Conservation (phyloP, 1,140 invertebrate genomes). For the Tribolium madens region DNA sequence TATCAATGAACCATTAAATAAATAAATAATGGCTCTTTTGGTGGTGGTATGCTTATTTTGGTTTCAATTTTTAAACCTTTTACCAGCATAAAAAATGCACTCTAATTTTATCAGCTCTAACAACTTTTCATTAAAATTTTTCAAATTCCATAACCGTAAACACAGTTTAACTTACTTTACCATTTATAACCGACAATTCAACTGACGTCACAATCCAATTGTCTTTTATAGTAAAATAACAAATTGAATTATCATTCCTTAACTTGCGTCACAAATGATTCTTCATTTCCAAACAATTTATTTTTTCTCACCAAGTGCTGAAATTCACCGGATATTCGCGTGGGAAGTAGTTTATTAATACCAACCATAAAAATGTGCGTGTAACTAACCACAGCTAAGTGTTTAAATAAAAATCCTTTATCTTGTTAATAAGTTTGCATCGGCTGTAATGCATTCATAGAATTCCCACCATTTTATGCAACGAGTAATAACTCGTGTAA, state of each 20-base stretch:
- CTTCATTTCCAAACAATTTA: conserved; percentile 7
- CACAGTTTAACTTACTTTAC: too few relatives aligned
- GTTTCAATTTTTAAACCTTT: too few relatives aligned
- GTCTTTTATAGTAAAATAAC: background rate
- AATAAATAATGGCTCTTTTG: too few relatives aligned
- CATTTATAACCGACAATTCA: too few relatives aligned
- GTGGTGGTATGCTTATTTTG: too few relatives aligned
- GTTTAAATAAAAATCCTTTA: conserved; percentile 4
- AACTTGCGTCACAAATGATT: background rate
- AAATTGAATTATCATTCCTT: background rate
- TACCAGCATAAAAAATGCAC: too few relatives aligned
- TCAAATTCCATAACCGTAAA: too few relatives aligned
- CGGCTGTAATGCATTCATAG: background rate
- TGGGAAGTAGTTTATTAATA: conserved; percentile 33
- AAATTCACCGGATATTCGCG: conserved; percentile 14
- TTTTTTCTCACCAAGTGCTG: conserved; percentile 9
- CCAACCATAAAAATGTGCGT: conserved; percentile 1
- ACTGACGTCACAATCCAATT: background rate
- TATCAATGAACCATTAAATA: too few relatives aligned
- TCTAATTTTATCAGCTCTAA: too few relatives aligned
- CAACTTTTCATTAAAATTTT: too few relatives aligned
- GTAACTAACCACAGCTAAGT: background rate
- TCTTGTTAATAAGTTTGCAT: conserved; percentile 1
- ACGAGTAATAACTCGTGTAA: background rate
- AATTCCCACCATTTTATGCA: conserved; percentile 2